A percentile compares a stretch with the other conserved stretches of the same genome.
Evolutionary conservation across 2,888 invertebrate species (phyloP).

Genomic region (Leptinotarsa rubiginosa): DNA sequence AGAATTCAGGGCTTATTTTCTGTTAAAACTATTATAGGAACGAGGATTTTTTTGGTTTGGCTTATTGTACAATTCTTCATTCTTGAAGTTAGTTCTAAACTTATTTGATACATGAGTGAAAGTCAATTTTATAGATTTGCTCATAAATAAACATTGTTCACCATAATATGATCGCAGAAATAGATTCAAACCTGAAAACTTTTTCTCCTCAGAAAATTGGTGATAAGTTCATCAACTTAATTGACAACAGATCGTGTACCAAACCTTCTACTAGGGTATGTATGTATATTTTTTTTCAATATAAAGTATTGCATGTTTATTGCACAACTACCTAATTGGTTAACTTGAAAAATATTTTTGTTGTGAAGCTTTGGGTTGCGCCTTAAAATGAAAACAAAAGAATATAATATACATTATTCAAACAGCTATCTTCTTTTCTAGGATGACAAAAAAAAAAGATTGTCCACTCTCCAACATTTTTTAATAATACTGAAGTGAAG

Average conservation of each 20-base stretch:
- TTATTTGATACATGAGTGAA: background rate
- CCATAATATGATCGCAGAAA: conserved; percentile 45
- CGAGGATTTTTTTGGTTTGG: too few species aligned
- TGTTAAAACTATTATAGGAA: too few species aligned
- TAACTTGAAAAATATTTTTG: background rate
- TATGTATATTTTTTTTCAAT: conserved; percentile 22
- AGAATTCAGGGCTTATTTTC: too few species aligned
- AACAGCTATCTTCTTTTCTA: too few species aligned
- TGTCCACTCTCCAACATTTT: too few species aligned
- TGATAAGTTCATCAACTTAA: conserved; percentile 57
- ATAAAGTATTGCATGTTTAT: background rate
- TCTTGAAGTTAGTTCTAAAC: background rate
- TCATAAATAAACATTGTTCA: background rate
- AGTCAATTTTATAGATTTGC: background rate
- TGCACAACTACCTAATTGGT: background rate
- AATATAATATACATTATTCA: too few species aligned
- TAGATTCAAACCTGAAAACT: conserved; percentile 35
- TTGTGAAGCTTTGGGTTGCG: background rate
- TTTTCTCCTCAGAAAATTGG: conserved; percentile 50
- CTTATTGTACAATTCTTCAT: background rate
- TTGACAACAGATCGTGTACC: conserved; percentile 77
- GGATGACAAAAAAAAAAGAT: too few species aligned
- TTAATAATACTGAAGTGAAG: too few species aligned
- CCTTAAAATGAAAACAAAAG: too few species aligned
- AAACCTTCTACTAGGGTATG: conserved; percentile 76